phyloP scores from a whole-genome alignment of 2,113 vertebrate species.

The Petrocephalus zakoni region DNA sequence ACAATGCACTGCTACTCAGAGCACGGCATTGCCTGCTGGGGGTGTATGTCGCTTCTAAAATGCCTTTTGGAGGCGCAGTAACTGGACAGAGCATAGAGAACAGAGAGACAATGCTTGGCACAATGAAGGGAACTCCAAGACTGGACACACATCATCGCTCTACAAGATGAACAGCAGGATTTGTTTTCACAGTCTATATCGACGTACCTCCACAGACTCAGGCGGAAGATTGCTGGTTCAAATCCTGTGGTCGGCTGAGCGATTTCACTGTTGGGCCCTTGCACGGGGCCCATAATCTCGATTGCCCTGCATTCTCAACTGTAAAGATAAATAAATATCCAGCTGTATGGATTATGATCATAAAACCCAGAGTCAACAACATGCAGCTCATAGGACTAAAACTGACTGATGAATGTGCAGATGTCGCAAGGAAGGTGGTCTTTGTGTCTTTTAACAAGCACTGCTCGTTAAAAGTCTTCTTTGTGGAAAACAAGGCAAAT shows the following conservation, averaged over 20 bases:
- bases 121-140: not conserved
- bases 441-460: not conserved
- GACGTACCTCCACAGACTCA: not conserved
- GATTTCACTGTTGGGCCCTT: not conserved
- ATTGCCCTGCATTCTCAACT: not conserved
- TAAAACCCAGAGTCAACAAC: not conserved
- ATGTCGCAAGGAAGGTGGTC: not conserved
- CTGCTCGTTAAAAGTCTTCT: not conserved
- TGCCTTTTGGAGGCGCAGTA: not conserved
- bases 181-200: not conserved
- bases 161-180: not conserved
- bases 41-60: not conserved
- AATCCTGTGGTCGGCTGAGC: not conserved
- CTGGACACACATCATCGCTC: not conserved
- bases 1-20: not conserved
- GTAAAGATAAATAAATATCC: not conserved
- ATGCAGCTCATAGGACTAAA: not conserved
- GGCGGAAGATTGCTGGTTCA: not conserved
- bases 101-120: not conserved
- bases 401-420: not conserved
- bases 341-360: not conserved
- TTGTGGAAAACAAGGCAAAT: not conserved
- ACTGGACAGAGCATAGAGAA: not conserved
- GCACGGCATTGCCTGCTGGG: not conserved
- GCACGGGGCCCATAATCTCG: not conserved